Conservation (phyloP, 2,113 vertebrate genomes). For the Verasper variegatus region DNA sequence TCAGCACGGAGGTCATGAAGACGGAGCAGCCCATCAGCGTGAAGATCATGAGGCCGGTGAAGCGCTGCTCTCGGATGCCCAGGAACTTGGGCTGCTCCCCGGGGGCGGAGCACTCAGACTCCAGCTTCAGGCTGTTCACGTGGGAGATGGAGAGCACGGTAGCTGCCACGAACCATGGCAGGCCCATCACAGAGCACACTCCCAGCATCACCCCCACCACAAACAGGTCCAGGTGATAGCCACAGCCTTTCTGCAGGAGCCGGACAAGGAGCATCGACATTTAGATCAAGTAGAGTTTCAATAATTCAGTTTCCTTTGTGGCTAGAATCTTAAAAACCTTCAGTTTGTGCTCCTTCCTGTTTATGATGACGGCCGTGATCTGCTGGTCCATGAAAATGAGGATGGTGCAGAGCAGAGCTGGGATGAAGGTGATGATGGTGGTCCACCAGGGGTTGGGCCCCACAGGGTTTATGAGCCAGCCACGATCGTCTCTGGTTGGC, state of each 20-base stretch:
- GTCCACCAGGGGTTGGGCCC: constrained; percentile 99
- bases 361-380: constrained; percentile 99
- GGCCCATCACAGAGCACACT: constrained; percentile 96
- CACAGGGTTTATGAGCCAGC: constrained; percentile 94
- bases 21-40: constrained; percentile 98
- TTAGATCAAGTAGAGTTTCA: background rate
- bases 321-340: constrained; percentile 83
- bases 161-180: constrained; percentile 98
- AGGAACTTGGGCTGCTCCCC: constrained; percentile 99
- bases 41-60: constrained; percentile 99
- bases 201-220: constrained; percentile 98
- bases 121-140: constrained; percentile 97
- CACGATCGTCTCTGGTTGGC: constrained; percentile 98
- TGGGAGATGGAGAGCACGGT: constrained; percentile 99
- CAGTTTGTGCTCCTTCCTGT: constrained; percentile 98
- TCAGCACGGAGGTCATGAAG: constrained; percentile 97
- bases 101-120: constrained; percentile 97
- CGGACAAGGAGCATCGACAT: background rate
- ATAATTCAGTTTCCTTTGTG: background rate
- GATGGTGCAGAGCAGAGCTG: constrained; percentile 97
- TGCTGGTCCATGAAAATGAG: constrained; percentile 99
- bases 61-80: constrained; percentile 96
- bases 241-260: constrained; percentile 86
- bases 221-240: constrained; percentile 96
- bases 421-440: constrained; percentile 89